A percentile compares a stretch with the other conserved stretches of the same genome.
Evolutionary conservation across 2,888 invertebrate genomes (phyloP).

Genomic region (Epinotia demarniana): DNA sequence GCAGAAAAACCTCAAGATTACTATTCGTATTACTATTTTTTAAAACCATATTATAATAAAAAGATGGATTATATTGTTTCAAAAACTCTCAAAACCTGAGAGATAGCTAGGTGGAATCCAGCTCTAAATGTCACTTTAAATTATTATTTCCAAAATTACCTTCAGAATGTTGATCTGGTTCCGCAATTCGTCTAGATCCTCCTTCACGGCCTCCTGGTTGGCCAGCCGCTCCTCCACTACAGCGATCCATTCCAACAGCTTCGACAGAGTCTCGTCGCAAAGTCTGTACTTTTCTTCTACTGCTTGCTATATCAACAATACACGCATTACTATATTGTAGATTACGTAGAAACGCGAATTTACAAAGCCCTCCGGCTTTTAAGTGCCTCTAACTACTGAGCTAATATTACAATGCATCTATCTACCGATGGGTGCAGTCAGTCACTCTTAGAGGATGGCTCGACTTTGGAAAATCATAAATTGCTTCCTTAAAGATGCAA

Average conservation of each 20-base stretch:
- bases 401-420: slow-evolving; percentile 59
- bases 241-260: slow-evolving; percentile 94
- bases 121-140: neutral
- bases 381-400: slow-evolving; percentile 55
- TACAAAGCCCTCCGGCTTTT: slow-evolving; percentile 50
- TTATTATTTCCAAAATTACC: slow-evolving; percentile 73
- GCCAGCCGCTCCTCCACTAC: slow-evolving; percentile 93
- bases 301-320: slow-evolving; percentile 90
- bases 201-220: slow-evolving; percentile 93
- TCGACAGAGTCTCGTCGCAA: slow-evolving; percentile 94
- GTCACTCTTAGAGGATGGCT: slow-evolving; percentile 47
- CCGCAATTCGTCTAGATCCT: slow-evolving; percentile 93
- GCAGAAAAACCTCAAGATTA: too few species aligned
- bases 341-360: slow-evolving; percentile 44
- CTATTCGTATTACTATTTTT: too few species aligned
- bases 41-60: too few species aligned
- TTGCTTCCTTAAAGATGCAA: slow-evolving; percentile 44
- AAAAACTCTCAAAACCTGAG: too few species aligned
- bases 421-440: slow-evolving; percentile 58
- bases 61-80: too few species aligned
- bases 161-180: slow-evolving; percentile 96
- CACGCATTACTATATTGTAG: slow-evolving; percentile 49
- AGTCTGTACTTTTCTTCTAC: slow-evolving; percentile 97
- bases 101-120: neutral
- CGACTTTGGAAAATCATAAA: slow-evolving; percentile 44